phyloP scores from a whole-genome alignment of 1,140 invertebrate species.

The Phymastichus coffea region DNA sequence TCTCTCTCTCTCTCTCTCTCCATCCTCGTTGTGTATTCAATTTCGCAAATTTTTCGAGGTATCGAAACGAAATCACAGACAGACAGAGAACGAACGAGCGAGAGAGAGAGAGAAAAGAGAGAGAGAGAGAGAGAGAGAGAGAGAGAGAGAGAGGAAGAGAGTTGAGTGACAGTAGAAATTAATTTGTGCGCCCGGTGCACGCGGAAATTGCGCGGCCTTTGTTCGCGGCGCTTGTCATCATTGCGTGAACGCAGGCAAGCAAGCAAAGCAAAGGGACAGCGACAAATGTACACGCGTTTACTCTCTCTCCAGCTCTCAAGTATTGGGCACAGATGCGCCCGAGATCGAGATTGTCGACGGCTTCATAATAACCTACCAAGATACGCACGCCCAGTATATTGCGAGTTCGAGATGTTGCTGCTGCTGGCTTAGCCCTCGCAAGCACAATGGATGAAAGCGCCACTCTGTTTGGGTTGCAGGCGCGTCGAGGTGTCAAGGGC shows the following conservation, averaged over 20 bases:
- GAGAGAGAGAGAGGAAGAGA: not conserved
- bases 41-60: not conserved
- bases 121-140: conserved; percentile 4
- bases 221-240: conserved; percentile 7
- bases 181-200: conserved; percentile 35
- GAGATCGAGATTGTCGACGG: conserved; percentile 6
- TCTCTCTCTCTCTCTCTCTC: not conserved
- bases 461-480: too few relatives aligned
- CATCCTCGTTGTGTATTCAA: not conserved
- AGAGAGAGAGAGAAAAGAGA: not conserved
- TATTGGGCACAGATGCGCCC: conserved; percentile 22
- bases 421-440: too few relatives aligned
- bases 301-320: too few relatives aligned
- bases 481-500: too few relatives aligned
- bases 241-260: not conserved
- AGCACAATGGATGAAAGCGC: too few relatives aligned
- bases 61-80: not conserved
- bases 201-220: conserved; percentile 11
- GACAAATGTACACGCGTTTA: too few relatives aligned
- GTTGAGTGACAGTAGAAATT: conserved; percentile 39
- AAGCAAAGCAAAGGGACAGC: not conserved
- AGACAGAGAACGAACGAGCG: not conserved
- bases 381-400: too few relatives aligned
- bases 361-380: conserved; percentile 11
- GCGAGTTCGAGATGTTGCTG: too few relatives aligned